Conservation (phyloP, 2,888 invertebrate genomes). For the Exephanes ischioxanthus region DNA sequence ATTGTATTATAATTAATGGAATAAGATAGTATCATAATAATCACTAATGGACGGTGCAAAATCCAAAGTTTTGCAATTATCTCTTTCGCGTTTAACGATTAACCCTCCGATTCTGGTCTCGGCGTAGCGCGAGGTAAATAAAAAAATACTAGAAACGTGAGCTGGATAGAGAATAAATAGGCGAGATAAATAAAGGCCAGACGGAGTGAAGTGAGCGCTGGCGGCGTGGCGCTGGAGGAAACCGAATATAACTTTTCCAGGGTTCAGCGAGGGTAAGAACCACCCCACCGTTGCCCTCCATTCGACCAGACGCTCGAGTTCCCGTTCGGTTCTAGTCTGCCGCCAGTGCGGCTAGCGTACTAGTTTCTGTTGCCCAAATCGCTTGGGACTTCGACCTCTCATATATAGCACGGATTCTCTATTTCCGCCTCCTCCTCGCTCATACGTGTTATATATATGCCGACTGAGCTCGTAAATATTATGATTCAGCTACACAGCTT, state of each 20-base stretch:
- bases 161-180: not conserved
- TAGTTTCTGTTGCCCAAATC: slow-evolving; percentile 41
- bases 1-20: too few species aligned
- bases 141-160: not conserved
- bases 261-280: slow-evolving; percentile 8
- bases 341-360: slow-evolving; percentile 34
- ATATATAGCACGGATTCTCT: slow-evolving; percentile 21
- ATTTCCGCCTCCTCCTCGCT: not conserved
- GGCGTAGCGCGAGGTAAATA: not conserved
- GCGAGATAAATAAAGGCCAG: not conserved
- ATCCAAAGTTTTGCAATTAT: too few species aligned
- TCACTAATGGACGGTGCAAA: too few species aligned
- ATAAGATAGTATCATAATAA: too few species aligned
- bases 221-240: slow-evolving; percentile 15
- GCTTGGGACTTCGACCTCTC: slow-evolving; percentile 35
- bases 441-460: not conserved
- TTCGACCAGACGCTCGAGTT: slow-evolving; percentile 29
- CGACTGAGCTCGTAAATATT: slow-evolving; percentile 16
- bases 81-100: too few species aligned
- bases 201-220: slow-evolving; percentile 8
- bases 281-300: slow-evolving; percentile 4
- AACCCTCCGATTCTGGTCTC: not conserved
- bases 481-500: not conserved
- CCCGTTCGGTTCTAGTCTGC: slow-evolving; percentile 18
- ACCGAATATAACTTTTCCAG: slow-evolving; percentile 34